A percentile compares a stretch with the other conserved stretches of the same genome.
Evolutionary conservation across 2,888 invertebrate genomes (phyloP).

Genomic region (Oxytorus armatus): DNA sequence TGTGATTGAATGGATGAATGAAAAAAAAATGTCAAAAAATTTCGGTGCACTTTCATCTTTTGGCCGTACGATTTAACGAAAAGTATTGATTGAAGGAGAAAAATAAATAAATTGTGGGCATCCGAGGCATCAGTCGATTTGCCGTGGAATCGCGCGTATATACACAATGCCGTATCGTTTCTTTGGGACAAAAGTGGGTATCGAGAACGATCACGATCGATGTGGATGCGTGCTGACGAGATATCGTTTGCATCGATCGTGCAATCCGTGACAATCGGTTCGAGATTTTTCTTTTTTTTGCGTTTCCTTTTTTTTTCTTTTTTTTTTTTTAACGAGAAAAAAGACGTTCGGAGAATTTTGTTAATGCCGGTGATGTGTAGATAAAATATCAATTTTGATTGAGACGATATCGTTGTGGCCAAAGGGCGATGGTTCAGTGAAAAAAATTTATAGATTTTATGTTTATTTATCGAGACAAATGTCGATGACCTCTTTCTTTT

Average conservation of each 20-base stretch:
- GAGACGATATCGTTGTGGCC: constrained; percentile 1
- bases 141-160: too few relatives aligned
- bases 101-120: too few relatives aligned
- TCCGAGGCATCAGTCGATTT: too few relatives aligned
- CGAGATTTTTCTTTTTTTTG: not conserved
- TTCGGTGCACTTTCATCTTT: too few relatives aligned
- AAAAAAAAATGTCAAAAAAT: too few relatives aligned
- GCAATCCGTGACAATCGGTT: constrained; percentile 36
- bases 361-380: not conserved
- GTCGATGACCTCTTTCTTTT: too few relatives aligned
- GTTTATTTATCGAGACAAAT: too few relatives aligned
- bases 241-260: constrained; percentile 43
- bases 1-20: too few relatives aligned
- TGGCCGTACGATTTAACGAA: too few relatives aligned
- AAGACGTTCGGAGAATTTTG: not conserved
- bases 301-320: constrained; percentile 6
- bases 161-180: too few relatives aligned
- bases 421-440: constrained; percentile 33
- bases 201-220: constrained; percentile 53
- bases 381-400: constrained; percentile 2
- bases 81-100: too few relatives aligned
- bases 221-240: constrained; percentile 46
- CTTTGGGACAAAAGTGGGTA: constrained; percentile 64
- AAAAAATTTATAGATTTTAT: too few relatives aligned
- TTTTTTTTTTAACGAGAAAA: not conserved